Evolutionary conservation across 2,888 invertebrate genomes (phyloP).

Genomic region (Malthinus seriepunctatus): DNA sequence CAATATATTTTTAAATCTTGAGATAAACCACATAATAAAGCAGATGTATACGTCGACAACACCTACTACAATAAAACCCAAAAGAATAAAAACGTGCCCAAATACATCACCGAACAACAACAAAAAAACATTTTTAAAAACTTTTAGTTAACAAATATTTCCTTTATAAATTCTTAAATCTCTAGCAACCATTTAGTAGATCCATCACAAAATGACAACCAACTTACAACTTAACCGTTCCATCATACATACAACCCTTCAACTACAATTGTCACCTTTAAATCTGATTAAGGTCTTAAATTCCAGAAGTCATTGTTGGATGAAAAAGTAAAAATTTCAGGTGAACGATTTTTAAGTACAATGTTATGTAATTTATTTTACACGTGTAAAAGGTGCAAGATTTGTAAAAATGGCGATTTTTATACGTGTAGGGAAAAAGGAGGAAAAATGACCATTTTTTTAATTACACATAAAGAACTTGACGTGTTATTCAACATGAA

Average conservation of each 20-base stretch:
- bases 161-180: conserved; percentile 29
- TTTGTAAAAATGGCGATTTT: background rate
- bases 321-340: conserved; percentile 16
- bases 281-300: conserved; percentile 30
- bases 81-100: conserved; percentile 17
- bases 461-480: too few species aligned
- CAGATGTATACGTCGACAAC: conserved; percentile 11
- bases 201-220: conserved; percentile 32
- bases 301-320: conserved; percentile 27
- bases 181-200: conserved; percentile 25
- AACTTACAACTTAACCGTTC: conserved; percentile 28
- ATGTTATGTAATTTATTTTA: background rate
- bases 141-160: conserved; percentile 27
- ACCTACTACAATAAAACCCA: conserved; percentile 9
- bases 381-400: background rate
- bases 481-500: too few species aligned
- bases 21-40: background rate
- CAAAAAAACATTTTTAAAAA: conserved; percentile 25
- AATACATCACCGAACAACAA: conserved; percentile 28
- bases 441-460: too few species aligned
- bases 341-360: background rate
- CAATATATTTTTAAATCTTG: too few species aligned
- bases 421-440: background rate
- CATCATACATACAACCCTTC: conserved; percentile 30
- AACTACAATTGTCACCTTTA: conserved; percentile 30